Evolutionary conservation across 1,140 invertebrate genomes (phyloP), one percentile per base, ranked within the genome.

Genomic region (Drosophila lini): DNA sequence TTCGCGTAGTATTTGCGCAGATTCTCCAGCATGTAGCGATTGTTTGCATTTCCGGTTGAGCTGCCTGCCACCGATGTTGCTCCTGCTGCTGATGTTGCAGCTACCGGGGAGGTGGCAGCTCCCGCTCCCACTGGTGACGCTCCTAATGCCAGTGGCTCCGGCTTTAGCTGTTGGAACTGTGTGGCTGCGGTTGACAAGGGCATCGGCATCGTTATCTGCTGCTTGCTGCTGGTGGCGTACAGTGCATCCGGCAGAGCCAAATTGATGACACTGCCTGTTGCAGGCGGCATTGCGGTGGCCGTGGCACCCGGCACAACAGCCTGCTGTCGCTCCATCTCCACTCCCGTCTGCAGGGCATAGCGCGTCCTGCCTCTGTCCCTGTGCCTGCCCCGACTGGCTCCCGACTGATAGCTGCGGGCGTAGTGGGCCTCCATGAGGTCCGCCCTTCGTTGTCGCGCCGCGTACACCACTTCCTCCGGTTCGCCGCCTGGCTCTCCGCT

Each of bases 1-100:
- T 80, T 86, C 52, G 84, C 80, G 58, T 91, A 90, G 73, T 91
- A 91, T 86, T 91, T 91, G 63, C 89, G 84, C 74, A 91, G 53
- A 77, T 91, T 91, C 68, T 91, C 89, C 65, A 91, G 48, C 77
- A 90, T 90, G 60, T 84, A 91, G 38, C 81, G 90, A 91, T 83
- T 91, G 74, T 68, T 78, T 62, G 81, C 62, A 59, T 62, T 81
- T 74, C 74, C 78, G 50, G 62, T 56, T 67, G 58, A 59, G 44
- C 62, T 63, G 34, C 28, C 45, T 10, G 69, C 41, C 38, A 64
- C 57, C 19, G 56, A 53, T 59, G 67, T 57, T 40, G 53, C 25
- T 64, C 34, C 38, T 42, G 64, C 22, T 34, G 73, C 31, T 61
- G 65, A 13, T 50, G 68, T n/a, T 36, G 52, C 52, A 22, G 52